These are phyloP conservation scores for Siniperca knerii DNA, from an alignment of 2,113 vertebrate species.

Conservation along the genomic window DNA sequence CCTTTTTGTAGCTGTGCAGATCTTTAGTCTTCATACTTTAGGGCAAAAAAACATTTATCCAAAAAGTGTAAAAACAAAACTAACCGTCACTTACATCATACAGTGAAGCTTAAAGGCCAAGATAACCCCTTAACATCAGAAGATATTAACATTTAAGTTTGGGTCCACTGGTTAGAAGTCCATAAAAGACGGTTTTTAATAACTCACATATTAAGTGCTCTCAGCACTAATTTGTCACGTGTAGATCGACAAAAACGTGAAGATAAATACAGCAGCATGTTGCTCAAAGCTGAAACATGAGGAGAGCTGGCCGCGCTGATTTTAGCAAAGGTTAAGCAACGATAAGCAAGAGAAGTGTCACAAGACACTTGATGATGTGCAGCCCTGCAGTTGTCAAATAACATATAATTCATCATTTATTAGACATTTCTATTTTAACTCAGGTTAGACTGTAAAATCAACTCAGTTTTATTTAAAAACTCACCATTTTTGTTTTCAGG, in stretches of 20 bases:
- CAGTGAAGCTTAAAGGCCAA: background rate
- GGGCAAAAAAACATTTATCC: background rate
- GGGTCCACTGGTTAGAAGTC: background rate
- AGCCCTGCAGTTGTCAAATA: background rate
- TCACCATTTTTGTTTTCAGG: background rate
- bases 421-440: conserved; percentile 43
- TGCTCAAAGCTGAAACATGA: conserved; percentile 53
- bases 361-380: conserved; percentile 7
- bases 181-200: conserved; percentile 15
- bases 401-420: conserved; percentile 5
- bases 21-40: background rate
- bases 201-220: conserved; percentile 25
- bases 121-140: background rate
- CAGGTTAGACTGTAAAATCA: background rate
- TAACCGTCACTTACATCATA: background rate
- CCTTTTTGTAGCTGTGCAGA: background rate
- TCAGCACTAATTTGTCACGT: conserved; percentile 28
- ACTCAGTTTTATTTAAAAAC: background rate
- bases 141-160: background rate
- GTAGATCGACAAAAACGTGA: conserved; percentile 24
- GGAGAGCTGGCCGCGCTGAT: conserved; percentile 1
- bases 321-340: conserved; percentile 39
- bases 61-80: background rate
- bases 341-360: conserved; percentile 37
- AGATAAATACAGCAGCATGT: conserved; percentile 9